Conservation (phyloP, 2,113 vertebrate species). For the Suncus etruscus region DNA sequence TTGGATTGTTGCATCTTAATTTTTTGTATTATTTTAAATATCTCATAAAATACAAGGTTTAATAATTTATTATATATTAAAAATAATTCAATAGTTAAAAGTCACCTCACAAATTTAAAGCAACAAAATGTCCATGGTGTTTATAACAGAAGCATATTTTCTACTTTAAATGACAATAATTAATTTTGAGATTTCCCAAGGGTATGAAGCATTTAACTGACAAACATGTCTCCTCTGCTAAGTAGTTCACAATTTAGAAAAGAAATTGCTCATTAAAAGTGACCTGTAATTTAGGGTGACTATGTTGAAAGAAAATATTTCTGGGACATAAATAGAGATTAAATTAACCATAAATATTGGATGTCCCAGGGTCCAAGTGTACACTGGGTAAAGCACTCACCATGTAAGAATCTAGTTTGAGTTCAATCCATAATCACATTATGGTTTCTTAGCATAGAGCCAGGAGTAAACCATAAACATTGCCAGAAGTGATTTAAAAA, state of each 20-base stretch:
- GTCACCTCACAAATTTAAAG: neutral
- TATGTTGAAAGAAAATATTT: neutral
- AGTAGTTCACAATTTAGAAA: slow-evolving; percentile 1
- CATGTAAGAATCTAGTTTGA: no score
- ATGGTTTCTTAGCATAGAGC: no score
- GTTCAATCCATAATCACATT: no score
- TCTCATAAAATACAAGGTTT: neutral
- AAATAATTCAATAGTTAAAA: slow-evolving; percentile 19
- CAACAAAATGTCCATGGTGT: neutral
- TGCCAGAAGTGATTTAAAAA: no score
- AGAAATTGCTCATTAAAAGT: neutral
- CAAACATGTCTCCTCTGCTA: neutral
- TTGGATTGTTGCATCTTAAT: neutral
- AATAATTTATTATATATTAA: neutral
- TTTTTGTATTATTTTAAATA: no score
- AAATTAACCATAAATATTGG: neutral
- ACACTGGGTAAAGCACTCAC: no score
- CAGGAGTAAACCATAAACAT: no score
- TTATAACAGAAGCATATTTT: neutral
- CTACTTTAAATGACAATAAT: neutral
- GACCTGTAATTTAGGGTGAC: neutral
- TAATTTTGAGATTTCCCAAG: neutral
- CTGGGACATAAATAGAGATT: neutral
- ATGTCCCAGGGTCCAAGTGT: no score
- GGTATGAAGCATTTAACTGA: neutral